Conservation (phyloP, 1,140 invertebrate species). For the Periplaneta americana region DNA sequence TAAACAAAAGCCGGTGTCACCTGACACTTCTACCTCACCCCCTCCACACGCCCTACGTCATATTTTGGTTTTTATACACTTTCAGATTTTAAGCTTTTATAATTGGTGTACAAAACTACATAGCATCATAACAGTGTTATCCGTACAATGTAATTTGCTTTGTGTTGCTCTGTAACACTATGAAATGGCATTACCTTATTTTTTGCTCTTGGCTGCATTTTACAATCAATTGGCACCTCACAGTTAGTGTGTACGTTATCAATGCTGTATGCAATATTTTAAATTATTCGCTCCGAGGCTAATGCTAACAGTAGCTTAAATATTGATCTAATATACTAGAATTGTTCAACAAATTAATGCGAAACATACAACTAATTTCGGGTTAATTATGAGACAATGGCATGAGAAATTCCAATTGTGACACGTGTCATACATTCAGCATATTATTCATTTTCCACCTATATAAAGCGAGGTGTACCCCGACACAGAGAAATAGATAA, state of each 20-base stretch:
- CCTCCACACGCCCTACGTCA: no score
- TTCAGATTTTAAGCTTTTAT: background rate
- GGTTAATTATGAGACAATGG: no score
- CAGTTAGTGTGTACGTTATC: background rate
- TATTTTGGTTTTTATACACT: background rate
- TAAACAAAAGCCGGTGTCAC: background rate
- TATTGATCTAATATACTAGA: no score
- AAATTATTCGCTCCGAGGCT: background rate
- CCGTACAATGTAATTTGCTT: background rate
- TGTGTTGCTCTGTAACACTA: no score
- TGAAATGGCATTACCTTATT: no score
- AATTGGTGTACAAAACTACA: background rate
- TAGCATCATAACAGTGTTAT: background rate
- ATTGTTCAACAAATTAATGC: no score
- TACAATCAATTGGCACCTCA: background rate
- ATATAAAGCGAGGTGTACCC: no score
- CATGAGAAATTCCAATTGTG: no score
- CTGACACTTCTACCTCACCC: background rate
- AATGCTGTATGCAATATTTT: background rate
- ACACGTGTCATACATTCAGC: no score
- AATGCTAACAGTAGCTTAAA: background rate
- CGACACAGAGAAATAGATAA: no score
- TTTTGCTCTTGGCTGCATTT: background rate
- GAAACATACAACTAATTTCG: no score
- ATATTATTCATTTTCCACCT: no score